phyloP scores from a whole-genome alignment of 1,140 invertebrate genomes.

The Nylanderia fulva region DNA sequence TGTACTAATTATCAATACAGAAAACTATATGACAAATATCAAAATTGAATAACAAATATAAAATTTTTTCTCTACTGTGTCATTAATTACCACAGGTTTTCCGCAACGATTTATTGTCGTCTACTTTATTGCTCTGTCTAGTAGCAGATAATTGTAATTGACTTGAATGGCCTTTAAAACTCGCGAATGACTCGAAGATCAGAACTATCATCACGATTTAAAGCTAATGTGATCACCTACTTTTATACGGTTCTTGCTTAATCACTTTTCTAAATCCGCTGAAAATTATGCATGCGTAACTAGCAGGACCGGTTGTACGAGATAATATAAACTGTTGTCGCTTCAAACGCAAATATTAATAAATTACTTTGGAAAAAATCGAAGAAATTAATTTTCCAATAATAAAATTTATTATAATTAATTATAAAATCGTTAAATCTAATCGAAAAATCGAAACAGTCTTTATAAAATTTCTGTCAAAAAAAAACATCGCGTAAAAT shows the following conservation, averaged over 20 bases:
- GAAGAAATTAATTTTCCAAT: background rate
- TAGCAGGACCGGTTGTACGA: background rate
- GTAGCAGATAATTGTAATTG: constrained; percentile 40
- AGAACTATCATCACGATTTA: background rate
- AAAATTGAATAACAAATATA: background rate
- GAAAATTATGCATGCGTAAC: background rate
- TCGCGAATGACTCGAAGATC: constrained; percentile 6
- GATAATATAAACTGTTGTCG: background rate
- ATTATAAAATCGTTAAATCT: background rate
- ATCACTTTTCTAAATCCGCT: constrained; percentile 14
- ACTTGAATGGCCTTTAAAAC: constrained; percentile 44
- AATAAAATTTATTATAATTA: background rate
- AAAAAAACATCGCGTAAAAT: background rate
- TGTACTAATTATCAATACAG: background rate
- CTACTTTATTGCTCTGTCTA: constrained; percentile 21
- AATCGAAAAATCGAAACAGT: background rate
- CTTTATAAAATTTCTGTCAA: background rate
- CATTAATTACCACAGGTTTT: constrained; percentile 41
- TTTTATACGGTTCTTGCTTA: background rate
- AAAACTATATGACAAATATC: background rate
- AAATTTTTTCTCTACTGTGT: background rate
- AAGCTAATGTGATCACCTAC: background rate
- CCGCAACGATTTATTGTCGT: constrained; percentile 10
- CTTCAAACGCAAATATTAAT: background rate
- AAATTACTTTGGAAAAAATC: background rate